Percentiles rank a stretch among this genome's conserved stretches.
Conservation (phyloP, 2,888 invertebrate genomes). For the Drosophila rellima region DNA sequence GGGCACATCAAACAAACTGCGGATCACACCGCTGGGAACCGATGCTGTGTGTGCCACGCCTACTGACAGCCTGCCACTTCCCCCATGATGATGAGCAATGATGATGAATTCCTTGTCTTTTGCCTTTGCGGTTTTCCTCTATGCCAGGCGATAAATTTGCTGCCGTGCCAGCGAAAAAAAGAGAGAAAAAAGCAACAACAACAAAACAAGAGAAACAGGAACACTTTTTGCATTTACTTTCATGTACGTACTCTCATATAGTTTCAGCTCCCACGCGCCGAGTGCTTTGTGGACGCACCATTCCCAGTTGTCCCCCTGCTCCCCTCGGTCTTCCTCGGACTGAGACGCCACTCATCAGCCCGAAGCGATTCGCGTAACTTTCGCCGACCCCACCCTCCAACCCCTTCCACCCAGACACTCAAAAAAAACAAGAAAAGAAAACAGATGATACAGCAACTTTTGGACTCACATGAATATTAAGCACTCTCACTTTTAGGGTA, state of each 20-base stretch:
- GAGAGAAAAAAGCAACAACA: not conserved
- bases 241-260: constrained; percentile 56
- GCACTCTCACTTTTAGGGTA: constrained; percentile 1
- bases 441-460: constrained; percentile 14
- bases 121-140: constrained; percentile 60
- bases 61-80: constrained; percentile 58
- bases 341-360: constrained; percentile 72
- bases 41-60: constrained; percentile 34
- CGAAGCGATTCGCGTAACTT: constrained; percentile 73
- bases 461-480: not conserved
- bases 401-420: constrained; percentile 4
- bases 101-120: constrained; percentile 76
- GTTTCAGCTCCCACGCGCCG: constrained; percentile 41
- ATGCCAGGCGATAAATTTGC: constrained; percentile 54
- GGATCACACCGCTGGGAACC: constrained; percentile 68
- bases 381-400: constrained; percentile 40
- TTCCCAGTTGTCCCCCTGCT: not conserved
- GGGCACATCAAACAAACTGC: constrained; percentile 69
- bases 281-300: constrained; percentile 30
- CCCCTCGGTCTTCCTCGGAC: constrained; percentile 7
- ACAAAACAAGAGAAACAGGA: constrained; percentile 2
- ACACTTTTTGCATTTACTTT: constrained; percentile 73
- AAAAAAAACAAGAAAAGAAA: constrained; percentile 15
- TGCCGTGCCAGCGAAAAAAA: constrained; percentile 17
- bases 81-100: constrained; percentile 64